phyloP scores from a whole-genome alignment of 2,797 vertebrate species.

The Xerus rutilus region DNA sequence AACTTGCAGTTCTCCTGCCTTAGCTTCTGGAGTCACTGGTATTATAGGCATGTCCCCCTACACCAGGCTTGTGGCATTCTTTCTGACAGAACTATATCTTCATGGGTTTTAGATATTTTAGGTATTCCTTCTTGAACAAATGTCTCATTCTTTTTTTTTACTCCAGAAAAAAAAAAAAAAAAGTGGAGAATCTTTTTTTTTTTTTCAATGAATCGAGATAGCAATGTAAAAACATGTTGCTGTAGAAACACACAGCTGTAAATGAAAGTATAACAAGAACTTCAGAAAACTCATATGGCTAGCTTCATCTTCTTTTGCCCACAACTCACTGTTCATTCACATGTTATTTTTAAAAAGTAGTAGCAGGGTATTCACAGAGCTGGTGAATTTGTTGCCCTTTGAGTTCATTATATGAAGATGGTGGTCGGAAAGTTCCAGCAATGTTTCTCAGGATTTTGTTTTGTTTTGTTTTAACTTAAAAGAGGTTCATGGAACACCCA shows the following conservation, averaged over 20 bases:
- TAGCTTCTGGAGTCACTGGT: too few species aligned
- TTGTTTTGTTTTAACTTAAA: neutral
- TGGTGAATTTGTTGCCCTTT: neutral
- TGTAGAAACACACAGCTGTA: conserved; percentile 7
- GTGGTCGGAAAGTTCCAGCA: neutral
- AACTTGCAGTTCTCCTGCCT: too few species aligned
- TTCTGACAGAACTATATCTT: conserved; percentile 20
- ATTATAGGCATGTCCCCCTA: too few species aligned
- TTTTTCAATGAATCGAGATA: conserved; percentile 56
- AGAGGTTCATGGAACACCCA: neutral
- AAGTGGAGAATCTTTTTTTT: neutral
- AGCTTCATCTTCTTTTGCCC: neutral
- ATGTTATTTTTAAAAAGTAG: neutral
- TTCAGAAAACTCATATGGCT: neutral
- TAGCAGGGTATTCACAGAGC: neutral
- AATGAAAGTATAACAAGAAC: conserved; percentile 39
- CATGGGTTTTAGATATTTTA: conserved; percentile 31
- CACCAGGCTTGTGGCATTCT: neutral
- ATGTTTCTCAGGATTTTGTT: neutral
- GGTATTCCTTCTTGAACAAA: conserved; percentile 5
- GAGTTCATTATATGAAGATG: neutral
- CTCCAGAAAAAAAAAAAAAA: neutral
- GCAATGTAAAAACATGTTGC: conserved; percentile 53
- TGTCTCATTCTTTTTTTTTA: neutral
- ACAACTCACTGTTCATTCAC: neutral